phyloP scores from a whole-genome alignment of 2,888 invertebrate species.

The Apodemia zela region DNA sequence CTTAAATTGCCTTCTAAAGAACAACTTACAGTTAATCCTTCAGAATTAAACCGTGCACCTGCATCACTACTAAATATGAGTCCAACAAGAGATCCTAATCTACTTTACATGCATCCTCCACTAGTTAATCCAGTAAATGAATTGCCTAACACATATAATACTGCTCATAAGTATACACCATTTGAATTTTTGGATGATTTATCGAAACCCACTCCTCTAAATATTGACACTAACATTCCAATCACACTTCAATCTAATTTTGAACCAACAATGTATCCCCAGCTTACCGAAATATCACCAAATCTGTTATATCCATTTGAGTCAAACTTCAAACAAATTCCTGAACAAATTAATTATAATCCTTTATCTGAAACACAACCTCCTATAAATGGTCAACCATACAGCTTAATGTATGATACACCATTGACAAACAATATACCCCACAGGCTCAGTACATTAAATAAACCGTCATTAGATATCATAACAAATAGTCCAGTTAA shows the following conservation, averaged over 20 bases:
- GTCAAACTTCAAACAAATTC: background rate
- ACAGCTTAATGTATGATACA: background rate
- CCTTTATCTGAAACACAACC: background rate
- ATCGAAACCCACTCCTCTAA: background rate
- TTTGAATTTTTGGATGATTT: too few relatives aligned
- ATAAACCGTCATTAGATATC: background rate
- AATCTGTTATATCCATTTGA: background rate
- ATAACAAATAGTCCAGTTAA: background rate
- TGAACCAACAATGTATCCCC: background rate
- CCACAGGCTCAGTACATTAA: background rate
- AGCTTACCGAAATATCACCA: background rate
- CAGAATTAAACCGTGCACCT: too few relatives aligned
- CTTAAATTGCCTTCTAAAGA: too few relatives aligned
- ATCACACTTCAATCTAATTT: background rate
- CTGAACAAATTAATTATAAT: background rate
- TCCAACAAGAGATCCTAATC: too few relatives aligned
- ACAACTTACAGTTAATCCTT: too few relatives aligned
- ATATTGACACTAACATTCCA: background rate
- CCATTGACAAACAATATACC: background rate
- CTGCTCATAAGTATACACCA: too few relatives aligned
- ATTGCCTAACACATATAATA: too few relatives aligned
- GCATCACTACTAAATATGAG: too few relatives aligned
- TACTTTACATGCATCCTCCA: too few relatives aligned
- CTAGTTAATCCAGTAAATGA: too few relatives aligned
- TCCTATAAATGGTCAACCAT: background rate